Percentiles rank a stretch among this genome's conserved stretches.
phyloP scores from a whole-genome alignment of 2,113 vertebrate species.

The Nymphicus hollandicus region DNA sequence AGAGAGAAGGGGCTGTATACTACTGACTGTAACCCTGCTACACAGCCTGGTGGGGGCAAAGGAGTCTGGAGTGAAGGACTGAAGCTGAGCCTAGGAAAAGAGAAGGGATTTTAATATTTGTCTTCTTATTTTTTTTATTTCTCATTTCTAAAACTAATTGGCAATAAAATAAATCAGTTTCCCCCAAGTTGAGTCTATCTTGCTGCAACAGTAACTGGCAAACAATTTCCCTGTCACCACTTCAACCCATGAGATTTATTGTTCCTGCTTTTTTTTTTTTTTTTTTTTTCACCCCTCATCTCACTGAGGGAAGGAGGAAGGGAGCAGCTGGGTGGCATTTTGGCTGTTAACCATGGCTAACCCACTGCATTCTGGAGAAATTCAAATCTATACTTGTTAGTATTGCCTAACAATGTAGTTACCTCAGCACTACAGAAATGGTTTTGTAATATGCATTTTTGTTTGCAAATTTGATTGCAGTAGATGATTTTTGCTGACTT shows the following conservation, averaged over 20 bases:
- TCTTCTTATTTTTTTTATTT: not conserved
- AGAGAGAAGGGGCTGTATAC: not conserved
- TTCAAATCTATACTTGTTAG: not conserved
- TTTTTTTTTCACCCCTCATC: not conserved
- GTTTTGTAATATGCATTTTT: not conserved
- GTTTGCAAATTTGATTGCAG: not conserved
- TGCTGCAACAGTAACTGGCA: not conserved
- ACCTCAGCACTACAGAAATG: not conserved
- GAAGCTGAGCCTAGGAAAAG: not conserved
- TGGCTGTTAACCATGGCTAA: not conserved
- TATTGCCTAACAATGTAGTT: not conserved
- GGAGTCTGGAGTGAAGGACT: not conserved
- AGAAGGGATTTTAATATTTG: not conserved
- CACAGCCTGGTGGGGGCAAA: not conserved
- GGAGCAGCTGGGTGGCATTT: not conserved
- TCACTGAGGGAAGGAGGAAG: not conserved
- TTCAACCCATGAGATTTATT: accelerated
- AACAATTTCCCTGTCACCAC: not conserved
- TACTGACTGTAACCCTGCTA: not conserved
- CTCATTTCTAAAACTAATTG: not conserved
- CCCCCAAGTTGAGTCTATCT: not conserved
- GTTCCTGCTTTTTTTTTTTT: not conserved
- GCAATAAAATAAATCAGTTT: not conserved
- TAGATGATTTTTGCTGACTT: not conserved
- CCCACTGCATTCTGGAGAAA: not conserved